phyloP scores from a whole-genome alignment of 2,888 invertebrate species.

The Trachelus iudaicus region DNA sequence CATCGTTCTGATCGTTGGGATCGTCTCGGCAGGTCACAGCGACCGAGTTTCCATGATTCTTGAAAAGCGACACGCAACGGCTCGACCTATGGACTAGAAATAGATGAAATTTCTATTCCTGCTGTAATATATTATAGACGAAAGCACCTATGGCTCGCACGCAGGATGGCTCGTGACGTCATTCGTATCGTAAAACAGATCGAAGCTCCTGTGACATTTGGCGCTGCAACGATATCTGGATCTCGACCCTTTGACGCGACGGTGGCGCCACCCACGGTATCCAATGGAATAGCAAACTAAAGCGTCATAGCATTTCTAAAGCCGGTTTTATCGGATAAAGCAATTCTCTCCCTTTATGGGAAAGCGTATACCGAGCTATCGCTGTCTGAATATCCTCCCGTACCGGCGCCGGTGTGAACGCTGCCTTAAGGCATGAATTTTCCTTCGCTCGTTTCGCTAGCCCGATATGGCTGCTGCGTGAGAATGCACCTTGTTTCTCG shows the following conservation, averaged over 20 bases:
- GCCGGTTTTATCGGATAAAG: slow-evolving; percentile 1
- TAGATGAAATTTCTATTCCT: background rate
- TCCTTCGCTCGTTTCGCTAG: background rate
- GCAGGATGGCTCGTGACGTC: background rate
- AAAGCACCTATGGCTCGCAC: background rate
- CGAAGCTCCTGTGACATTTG: background rate
- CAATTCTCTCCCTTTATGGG: background rate
- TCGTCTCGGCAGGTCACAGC: background rate
- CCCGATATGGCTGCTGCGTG: background rate
- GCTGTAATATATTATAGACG: background rate
- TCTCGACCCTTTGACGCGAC: background rate
- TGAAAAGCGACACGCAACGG: background rate
- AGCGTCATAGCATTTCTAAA: background rate
- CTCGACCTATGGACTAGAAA: background rate
- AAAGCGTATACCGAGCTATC: background rate
- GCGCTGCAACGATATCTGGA: background rate
- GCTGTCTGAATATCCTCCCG: background rate
- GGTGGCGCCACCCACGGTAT: background rate
- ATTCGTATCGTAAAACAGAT: background rate
- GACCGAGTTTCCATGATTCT: background rate
- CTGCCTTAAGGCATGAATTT: background rate
- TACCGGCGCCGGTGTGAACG: background rate
- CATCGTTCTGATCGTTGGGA: background rate
- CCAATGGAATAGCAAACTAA: background rate
- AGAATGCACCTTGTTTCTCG: background rate